Evolutionary conservation across 1,140 invertebrate species (phyloP).

Genomic region (Nixonia krombeini): DNA sequence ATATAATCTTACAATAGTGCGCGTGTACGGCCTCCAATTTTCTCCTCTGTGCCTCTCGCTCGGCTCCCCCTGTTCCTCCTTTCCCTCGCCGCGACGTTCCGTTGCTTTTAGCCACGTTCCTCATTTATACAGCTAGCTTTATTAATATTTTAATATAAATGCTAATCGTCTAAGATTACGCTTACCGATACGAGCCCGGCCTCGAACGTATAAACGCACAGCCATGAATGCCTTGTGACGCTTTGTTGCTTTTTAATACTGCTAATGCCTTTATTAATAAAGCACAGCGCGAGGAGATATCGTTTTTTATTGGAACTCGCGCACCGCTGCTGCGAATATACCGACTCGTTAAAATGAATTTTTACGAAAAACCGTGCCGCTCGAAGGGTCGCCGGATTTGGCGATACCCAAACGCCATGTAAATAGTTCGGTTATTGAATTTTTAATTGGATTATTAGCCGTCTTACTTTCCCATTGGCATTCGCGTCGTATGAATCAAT

Average conservation of each 20-base stretch:
- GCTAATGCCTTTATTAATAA: constrained; percentile 46
- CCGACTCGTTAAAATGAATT: too few species aligned
- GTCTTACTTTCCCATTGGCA: too few species aligned
- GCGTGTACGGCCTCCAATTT: constrained; percentile 35
- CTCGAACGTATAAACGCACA: constrained; percentile 42
- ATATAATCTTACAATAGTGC: constrained; percentile 15
- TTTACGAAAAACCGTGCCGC: too few species aligned
- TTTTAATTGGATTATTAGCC: too few species aligned
- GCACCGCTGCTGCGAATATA: too few species aligned
- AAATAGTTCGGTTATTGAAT: too few species aligned
- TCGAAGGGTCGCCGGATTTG: too few species aligned
- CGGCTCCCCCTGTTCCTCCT: neutral
- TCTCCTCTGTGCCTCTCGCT: constrained; percentile 13
- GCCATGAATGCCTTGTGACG: constrained; percentile 30
- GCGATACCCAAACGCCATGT: too few species aligned
- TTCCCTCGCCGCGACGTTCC: constrained; percentile 14
- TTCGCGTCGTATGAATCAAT: too few species aligned
- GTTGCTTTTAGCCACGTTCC: constrained; percentile 20
- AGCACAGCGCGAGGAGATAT: too few species aligned
- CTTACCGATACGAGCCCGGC: constrained; percentile 57
- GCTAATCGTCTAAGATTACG: constrained; percentile 63
- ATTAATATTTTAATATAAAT: constrained; percentile 68
- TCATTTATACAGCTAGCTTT: constrained; percentile 52
- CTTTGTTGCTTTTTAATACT: constrained; percentile 48
- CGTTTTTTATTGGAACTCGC: too few species aligned